Evolutionary conservation across 2,888 invertebrate species (phyloP).

Genomic region (Argyresthia albistria): DNA sequence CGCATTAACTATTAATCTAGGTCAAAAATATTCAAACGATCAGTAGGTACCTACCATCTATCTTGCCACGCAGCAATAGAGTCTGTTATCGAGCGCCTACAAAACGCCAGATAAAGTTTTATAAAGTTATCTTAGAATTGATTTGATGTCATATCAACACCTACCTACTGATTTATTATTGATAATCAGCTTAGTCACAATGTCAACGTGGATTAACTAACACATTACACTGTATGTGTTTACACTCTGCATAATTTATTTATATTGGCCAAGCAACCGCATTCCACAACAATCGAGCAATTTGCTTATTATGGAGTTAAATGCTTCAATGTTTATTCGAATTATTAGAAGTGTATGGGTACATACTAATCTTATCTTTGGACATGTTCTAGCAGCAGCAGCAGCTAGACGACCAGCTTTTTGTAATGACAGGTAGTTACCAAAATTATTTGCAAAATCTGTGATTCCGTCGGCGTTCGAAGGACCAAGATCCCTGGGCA

Average conservation of each 20-base stretch:
- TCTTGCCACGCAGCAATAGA: too few species aligned
- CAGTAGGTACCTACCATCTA: too few species aligned
- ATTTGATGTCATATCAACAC: too few species aligned
- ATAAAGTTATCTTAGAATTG: too few species aligned
- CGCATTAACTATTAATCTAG: too few species aligned
- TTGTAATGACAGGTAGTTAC: too few species aligned
- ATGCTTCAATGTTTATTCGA: neutral
- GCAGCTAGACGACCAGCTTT: conserved; percentile 20
- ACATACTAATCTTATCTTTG: neutral
- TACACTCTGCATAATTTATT: conserved; percentile 42
- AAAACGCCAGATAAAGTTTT: too few species aligned
- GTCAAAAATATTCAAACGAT: too few species aligned
- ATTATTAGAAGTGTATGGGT: neutral
- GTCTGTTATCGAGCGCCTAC: too few species aligned
- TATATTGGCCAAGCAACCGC: conserved; percentile 23
- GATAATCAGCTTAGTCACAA: too few species aligned
- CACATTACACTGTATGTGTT: conserved; percentile 20
- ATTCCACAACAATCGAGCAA: conserved; percentile 12
- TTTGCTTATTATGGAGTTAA: neutral
- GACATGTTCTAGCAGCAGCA: conserved; percentile 7
- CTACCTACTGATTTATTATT: too few species aligned
- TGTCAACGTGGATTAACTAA: too few species aligned
- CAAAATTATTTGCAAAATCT: conserved; percentile 15
- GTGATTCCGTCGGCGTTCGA: conserved; percentile 61
- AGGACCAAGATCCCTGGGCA: conserved; percentile 70